Evolutionary conservation across 2,113 vertebrate species (phyloP).

Genomic region (Alosa alosa): DNA sequence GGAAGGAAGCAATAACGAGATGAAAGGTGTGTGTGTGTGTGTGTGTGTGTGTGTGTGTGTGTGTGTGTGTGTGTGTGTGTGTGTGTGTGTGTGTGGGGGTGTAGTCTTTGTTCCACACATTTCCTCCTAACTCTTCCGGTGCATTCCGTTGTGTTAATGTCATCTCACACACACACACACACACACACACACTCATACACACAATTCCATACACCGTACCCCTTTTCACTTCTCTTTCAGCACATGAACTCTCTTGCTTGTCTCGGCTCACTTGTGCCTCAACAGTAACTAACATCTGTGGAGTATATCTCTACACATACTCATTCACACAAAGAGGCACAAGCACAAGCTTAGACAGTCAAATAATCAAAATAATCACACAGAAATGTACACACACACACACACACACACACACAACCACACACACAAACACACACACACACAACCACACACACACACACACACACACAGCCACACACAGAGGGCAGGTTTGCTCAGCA

Average conservation of each 20-base stretch:
- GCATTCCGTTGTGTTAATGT: constrained; percentile 1
- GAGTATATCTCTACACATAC: too few species aligned
- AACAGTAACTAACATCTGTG: background rate
- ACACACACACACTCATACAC: background rate
- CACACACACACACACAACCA: background rate
- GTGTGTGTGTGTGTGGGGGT: background rate
- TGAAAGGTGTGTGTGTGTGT: constrained; percentile 5
- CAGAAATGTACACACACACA: background rate
- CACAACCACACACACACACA: background rate
- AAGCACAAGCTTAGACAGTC: too few species aligned
- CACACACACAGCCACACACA: background rate
- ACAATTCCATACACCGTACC: background rate
- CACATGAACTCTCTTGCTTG: background rate
- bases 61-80: background rate
- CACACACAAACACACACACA: background rate
- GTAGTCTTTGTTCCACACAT: background rate
- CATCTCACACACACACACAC: constrained; percentile 5
- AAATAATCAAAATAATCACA: background rate
- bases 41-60: background rate
- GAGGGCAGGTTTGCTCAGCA: background rate
- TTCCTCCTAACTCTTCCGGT: constrained; percentile 4
- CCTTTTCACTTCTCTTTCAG: background rate
- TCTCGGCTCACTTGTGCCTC: background rate
- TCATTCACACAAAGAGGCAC: background rate
- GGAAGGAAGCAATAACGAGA: constrained; percentile 2